Conservation (phyloP, 53 echinoderm and acorn worm genomes). For the Luidia sarsii region DNA sequence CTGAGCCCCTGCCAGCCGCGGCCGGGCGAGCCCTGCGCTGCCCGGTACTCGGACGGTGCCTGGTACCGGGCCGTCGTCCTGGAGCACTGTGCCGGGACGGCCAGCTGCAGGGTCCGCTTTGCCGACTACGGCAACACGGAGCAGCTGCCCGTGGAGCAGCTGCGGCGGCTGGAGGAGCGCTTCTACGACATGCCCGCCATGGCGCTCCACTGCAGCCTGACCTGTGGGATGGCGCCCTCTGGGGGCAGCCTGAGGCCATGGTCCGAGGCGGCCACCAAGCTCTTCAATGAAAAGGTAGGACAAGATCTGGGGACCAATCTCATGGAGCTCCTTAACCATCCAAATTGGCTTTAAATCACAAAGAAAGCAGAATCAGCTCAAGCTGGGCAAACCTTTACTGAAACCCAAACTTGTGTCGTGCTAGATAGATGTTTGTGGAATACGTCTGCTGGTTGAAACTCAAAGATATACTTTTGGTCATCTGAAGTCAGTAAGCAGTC, state of each 20-base stretch:
- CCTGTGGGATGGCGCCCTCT: conserved; percentile 8
- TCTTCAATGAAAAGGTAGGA: conserved; percentile 17
- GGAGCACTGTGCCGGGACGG: neutral
- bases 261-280: neutral
- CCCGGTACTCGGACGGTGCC: conserved; percentile 18
- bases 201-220: conserved; percentile 53
- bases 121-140: conserved; percentile 66
- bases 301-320: no score
- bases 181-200: conserved; percentile 36
- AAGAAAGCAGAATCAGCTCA: no score
- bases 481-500: no score
- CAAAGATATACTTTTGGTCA: no score
- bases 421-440: no score
- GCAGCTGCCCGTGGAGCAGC: neutral
- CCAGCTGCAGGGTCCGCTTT: conserved; percentile 43
- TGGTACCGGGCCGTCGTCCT: conserved; percentile 67
- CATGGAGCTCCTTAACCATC: no score
- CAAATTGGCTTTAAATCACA: no score
- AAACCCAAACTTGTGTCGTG: no score
- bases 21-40: conserved; percentile 43
- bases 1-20: neutral
- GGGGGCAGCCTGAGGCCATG: neutral
- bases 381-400: no score
- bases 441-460: no score
- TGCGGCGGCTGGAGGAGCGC: conserved; percentile 15